Base-by-base conservation (phyloP, 2,113 vertebrate genomes). In the Aegithalos caudatus region DNA sequence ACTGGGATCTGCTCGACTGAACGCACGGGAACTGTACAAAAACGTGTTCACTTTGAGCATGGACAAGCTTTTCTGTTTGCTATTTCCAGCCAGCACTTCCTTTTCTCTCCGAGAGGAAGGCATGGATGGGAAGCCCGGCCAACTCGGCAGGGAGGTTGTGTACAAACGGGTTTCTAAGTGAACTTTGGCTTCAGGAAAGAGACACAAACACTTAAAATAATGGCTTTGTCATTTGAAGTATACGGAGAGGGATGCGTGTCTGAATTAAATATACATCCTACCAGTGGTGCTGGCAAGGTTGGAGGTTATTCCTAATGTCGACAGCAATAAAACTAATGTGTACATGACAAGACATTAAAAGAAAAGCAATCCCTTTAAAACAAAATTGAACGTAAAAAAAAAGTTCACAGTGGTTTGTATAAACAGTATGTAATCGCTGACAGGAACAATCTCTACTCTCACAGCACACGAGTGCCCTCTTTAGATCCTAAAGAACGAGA, bases 371-470 rank as follows among this genome's bases (percentile, higher is more conserved):
- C 98, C 97, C 98, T 98, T 98, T 97, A 94, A 98, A 97, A 98
- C 88, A 96, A 98, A 97, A 86, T 64, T 57, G 37, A 96, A 97
- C 83, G 21, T 96, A 96, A 97, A 98, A 98, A 98, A 40, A 96
- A 97, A 96, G 94, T 98, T 98, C 98, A 98, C 98, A 98, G 98
- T 98, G 98, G 98, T 98, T 96, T 96, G 93, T 97, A 98, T 94
- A 88, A 97, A 98, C 98, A 98, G 95, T 89, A 97, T 97, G 97
- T 76, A 86, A 96, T 95, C 91, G 85, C 97, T 81, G 94, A 98
- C 97, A 97, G 91, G 93, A 94, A 97, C 95, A 92, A 94, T 60
- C 81, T 97, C 97, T 97, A 97, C 91, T 97, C 76, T 96, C 86
- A 60, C 92, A 97, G 97, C 98, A 98, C 97, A 96, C 95, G 76